Percentiles rank a stretch among this genome's conserved stretches.
Conservation (phyloP, 2,797 vertebrate genomes). For the Gambusia yucatana region DNA sequence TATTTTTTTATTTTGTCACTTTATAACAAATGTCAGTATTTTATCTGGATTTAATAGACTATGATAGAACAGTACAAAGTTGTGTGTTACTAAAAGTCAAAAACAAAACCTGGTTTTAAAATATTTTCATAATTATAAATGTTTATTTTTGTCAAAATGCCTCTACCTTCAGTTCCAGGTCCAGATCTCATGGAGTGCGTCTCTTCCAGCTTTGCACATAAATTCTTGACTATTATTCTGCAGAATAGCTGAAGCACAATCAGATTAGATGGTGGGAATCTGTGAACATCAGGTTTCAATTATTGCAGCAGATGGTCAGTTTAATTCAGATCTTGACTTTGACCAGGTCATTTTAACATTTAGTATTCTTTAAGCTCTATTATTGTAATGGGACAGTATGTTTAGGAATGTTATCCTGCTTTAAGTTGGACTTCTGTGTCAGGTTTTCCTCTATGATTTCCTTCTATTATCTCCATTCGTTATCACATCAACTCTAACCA, state of each 20-base stretch:
- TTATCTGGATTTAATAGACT: background rate
- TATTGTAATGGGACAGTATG: background rate
- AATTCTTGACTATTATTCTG: background rate
- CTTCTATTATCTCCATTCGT: background rate
- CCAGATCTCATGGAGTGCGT: too few species aligned
- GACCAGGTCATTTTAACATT: background rate
- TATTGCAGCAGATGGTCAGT: background rate
- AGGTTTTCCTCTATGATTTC: background rate
- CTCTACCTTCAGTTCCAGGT: background rate
- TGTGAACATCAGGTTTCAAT: background rate
- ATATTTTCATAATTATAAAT: background rate
- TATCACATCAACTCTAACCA: background rate
- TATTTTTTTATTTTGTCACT: background rate
- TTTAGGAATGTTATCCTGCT: background rate
- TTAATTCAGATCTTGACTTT: background rate
- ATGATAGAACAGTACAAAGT: background rate
- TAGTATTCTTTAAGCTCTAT: background rate
- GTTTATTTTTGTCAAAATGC: background rate
- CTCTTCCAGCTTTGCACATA: background rate
- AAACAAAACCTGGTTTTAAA: background rate
- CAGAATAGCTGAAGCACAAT: background rate
- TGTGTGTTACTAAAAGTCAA: background rate
- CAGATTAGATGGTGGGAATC: background rate
- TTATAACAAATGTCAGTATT: background rate
- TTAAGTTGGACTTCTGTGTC: background rate